Conservation (phyloP, 2,797 vertebrate genomes). For the Choloepus didactylus region DNA sequence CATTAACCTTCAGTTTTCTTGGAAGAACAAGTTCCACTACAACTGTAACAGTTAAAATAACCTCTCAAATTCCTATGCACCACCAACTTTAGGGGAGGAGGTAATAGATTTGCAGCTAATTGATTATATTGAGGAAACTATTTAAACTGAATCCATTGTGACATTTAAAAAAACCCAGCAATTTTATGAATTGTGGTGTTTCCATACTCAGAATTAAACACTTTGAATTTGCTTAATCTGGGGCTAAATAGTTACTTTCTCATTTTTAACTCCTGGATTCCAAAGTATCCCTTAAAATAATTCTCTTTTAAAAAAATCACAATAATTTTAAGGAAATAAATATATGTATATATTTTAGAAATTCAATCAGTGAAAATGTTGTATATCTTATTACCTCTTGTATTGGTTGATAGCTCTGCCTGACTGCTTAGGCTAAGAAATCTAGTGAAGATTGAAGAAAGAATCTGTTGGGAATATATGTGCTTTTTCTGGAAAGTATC, state of each 20-base stretch:
- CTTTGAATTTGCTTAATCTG: conserved; percentile 61
- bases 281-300: conserved; percentile 24
- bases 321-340: conserved; percentile 46
- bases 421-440: conserved; percentile 82
- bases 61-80: conserved; percentile 75
- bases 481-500: conserved; percentile 92
- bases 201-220: conserved; percentile 24
- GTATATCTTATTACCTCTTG: background rate
- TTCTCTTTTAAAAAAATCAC: background rate
- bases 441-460: conserved; percentile 83
- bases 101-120: conserved; percentile 69
- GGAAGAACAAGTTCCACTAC: conserved; percentile 87
- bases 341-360: background rate
- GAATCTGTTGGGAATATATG: conserved; percentile 86
- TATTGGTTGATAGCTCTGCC: conserved; percentile 69
- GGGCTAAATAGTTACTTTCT: conserved; percentile 28
- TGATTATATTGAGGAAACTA: conserved; percentile 45
- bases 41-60: conserved; percentile 82
- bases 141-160: conserved; percentile 46
- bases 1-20: conserved; percentile 91
- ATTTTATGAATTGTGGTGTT: background rate
- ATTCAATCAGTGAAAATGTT: background rate
- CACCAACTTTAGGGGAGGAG: conserved; percentile 64
- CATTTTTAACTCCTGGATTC: conserved; percentile 20
- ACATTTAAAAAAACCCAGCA: conserved; percentile 2